phyloP scores from a whole-genome alignment of 2,888 invertebrate genomes.

The Pantelozetes paolii region DNA sequence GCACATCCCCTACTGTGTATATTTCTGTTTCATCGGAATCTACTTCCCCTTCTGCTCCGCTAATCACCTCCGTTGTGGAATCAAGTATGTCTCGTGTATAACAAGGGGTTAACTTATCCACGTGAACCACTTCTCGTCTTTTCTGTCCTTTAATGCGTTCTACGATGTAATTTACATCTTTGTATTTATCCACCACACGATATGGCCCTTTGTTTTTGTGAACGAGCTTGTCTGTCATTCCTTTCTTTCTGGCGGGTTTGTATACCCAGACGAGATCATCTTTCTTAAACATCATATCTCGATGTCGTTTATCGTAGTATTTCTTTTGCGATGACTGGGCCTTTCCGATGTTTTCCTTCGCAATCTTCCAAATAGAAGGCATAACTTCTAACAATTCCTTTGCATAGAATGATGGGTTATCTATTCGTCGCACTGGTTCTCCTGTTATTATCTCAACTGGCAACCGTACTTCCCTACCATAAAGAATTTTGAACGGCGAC shows the following conservation, averaged over 20 bases:
- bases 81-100: neutral
- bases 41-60: neutral
- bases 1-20: neutral
- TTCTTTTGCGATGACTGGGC: neutral
- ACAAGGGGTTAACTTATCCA: neutral
- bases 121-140: neutral
- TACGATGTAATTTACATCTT: neutral
- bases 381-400: neutral
- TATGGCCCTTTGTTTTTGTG: conserved; percentile 24
- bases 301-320: neutral
- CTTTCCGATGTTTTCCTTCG: neutral
- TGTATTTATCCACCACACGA: neutral
- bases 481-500: conserved; percentile 46
- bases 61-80: neutral
- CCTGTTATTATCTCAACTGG: conserved; percentile 44
- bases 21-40: neutral
- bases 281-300: neutral
- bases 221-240: conserved; percentile 21
- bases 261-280: conserved; percentile 28
- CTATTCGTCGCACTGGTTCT: too few relatives aligned
- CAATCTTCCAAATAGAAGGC: neutral
- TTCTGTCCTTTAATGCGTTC: neutral
- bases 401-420: neutral
- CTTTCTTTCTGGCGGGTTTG: neutral
- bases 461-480: conserved; percentile 44